Conservation (phyloP, 2,113 vertebrate genomes). For the Calyptommatus sinebrachiatus region DNA sequence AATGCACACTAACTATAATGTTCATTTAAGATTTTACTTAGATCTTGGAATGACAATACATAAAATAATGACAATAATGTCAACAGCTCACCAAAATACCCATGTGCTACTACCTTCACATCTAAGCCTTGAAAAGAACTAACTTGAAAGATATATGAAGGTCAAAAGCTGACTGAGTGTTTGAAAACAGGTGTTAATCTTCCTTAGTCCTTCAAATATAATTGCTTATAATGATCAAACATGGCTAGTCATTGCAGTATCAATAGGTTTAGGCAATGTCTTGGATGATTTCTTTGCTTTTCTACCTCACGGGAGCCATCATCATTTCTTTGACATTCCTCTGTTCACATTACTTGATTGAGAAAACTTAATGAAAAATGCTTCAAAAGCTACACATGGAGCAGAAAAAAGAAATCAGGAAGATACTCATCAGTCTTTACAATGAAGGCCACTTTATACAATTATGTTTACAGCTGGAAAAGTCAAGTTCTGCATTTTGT, state of each 20-base stretch:
- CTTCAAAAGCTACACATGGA: background rate
- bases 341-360: constrained; percentile 13
- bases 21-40: background rate
- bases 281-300: constrained; percentile 25
- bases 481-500: too few relatives aligned
- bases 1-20: background rate
- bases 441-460: background rate
- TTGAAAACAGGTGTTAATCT: constrained; percentile 3
- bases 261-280: constrained; percentile 38
- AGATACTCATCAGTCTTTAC: background rate
- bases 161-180: constrained; percentile 13
- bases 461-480: background rate
- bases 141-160: constrained; percentile 18
- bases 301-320: constrained; percentile 40
- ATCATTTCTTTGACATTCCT: constrained; percentile 21
- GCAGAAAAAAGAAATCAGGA: background rate
- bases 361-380: background rate
- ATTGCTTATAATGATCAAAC: constrained; percentile 27
- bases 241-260: constrained; percentile 17
- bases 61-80: background rate
- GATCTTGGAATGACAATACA: background rate
- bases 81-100: background rate
- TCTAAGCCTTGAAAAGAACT: background rate
- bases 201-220: constrained; percentile 28
- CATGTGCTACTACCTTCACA: background rate